Percentiles rank a stretch among this genome's conserved stretches.
Conservation (phyloP, 1,140 invertebrate species). For the Pristionchus pacificus region DNA sequence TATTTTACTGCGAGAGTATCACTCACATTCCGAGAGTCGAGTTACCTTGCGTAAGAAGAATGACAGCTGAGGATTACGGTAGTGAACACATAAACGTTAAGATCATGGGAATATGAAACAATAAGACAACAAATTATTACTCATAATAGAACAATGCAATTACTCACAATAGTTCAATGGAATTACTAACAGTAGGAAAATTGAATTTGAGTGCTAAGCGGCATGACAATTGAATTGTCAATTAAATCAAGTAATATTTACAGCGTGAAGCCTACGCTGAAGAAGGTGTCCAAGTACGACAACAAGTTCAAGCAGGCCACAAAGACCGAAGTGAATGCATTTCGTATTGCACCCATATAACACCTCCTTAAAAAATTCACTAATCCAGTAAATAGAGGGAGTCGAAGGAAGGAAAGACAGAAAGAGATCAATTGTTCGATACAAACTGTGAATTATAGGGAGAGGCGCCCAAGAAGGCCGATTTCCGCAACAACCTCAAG, state of each 20-base stretch:
- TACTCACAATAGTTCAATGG: background rate
- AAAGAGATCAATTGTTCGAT: background rate
- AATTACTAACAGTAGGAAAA: too few relatives aligned
- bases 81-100: conserved; percentile 12
- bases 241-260: background rate
- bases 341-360: too few relatives aligned
- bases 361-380: too few relatives aligned
- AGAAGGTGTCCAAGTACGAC: conserved; percentile 99
- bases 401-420: conserved; percentile 19
- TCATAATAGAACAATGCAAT: background rate
- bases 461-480: conserved; percentile 34
- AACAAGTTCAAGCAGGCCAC: conserved; percentile 84
- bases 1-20: background rate
- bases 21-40: too few relatives aligned
- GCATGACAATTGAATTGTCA: background rate
- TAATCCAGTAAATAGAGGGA: too few relatives aligned
- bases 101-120: background rate
- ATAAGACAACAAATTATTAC: background rate
- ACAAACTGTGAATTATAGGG: conserved; percentile 6
- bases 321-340: too few relatives aligned
- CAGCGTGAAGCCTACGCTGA: conserved; percentile 91
- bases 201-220: too few relatives aligned
- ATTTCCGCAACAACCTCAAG: conserved; percentile 55
- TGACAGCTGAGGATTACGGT: conserved; percentile 32
- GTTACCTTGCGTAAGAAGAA: too few relatives aligned